phyloP scores from a whole-genome alignment of 2,797 vertebrate genomes.

The Sebastes diaconus region DNA sequence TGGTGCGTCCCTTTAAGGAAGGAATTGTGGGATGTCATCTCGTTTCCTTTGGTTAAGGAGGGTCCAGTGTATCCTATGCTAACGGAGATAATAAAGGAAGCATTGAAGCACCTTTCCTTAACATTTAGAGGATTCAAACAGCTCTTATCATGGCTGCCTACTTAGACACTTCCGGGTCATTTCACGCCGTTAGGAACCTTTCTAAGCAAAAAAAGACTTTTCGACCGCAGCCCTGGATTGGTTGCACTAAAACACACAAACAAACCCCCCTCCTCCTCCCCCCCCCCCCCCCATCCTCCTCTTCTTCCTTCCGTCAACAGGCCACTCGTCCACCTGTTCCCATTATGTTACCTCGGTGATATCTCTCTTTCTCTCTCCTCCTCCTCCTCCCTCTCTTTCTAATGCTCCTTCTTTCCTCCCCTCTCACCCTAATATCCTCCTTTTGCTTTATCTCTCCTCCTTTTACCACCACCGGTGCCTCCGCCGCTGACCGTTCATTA shows the following conservation, averaged over 20 bases:
- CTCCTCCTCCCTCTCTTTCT: slow-evolving; percentile 30
- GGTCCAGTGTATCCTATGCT: too few species aligned
- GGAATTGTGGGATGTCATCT: too few species aligned
- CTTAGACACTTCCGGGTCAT: too few species aligned
- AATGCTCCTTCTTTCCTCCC: slow-evolving; percentile 57
- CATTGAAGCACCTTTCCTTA: too few species aligned
- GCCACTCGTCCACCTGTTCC: slow-evolving; percentile 76
- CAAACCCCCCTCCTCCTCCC: slow-evolving; percentile 7
- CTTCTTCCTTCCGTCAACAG: slow-evolving; percentile 85
- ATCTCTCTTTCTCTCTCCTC: slow-evolving; percentile 42
- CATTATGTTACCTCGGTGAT: slow-evolving; percentile 66
- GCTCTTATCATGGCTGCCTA: too few species aligned
- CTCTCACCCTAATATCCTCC: slow-evolving; percentile 70
- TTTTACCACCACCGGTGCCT: slow-evolving; percentile 75
- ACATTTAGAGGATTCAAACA: too few species aligned
- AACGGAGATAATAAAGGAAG: too few species aligned
- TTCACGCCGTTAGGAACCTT: too few species aligned
- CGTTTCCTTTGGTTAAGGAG: too few species aligned
- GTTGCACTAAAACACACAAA: slow-evolving; percentile 52
- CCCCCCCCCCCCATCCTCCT: slow-evolving; percentile 41
- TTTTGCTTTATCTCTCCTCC: slow-evolving; percentile 61
- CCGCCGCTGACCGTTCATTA: slow-evolving; percentile 93
- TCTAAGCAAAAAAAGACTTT: too few species aligned
- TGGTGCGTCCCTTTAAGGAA: too few species aligned
- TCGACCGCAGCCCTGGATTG: neutral